phyloP scores from a whole-genome alignment of 2,888 invertebrate species.

The Minunthozetes semirufus region DNA sequence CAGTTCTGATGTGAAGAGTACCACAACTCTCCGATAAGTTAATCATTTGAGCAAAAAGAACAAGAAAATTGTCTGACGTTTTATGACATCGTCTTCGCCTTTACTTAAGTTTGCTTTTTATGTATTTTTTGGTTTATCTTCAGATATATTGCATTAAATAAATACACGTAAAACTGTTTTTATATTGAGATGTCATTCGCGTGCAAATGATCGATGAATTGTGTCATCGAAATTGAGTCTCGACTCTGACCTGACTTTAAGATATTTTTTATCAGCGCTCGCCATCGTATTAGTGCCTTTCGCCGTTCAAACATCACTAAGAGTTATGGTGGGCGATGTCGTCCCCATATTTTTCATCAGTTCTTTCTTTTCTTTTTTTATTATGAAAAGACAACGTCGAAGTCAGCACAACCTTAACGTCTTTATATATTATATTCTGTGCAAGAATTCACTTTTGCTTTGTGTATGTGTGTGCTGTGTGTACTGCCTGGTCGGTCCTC shows the following conservation, averaged over 20 bases:
- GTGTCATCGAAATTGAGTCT: conserved; percentile 1
- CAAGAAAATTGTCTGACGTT: too few species aligned
- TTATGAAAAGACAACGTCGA: neutral
- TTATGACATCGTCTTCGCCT: neutral
- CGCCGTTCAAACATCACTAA: neutral
- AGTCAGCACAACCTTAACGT: neutral
- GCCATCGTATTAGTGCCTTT: neutral
- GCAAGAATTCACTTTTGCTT: too few species aligned
- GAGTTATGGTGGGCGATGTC: neutral
- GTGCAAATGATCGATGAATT: conserved; percentile 29
- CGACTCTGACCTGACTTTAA: conserved; percentile 14
- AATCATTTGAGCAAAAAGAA: too few species aligned
- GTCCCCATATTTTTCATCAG: conserved; percentile 7
- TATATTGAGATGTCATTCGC: conserved; percentile 27
- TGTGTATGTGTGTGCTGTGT: too few species aligned
- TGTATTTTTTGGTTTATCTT: neutral
- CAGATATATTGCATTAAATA: conserved; percentile 3
- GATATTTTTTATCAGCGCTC: conserved; percentile 14
- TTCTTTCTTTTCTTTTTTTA: neutral
- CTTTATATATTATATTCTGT: neutral
- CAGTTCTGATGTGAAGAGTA: too few species aligned
- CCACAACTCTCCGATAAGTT: too few species aligned
- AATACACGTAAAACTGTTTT: conserved; percentile 26
- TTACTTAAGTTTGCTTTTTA: neutral
- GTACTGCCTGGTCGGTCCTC: neutral